Percentiles rank a stretch among this genome's conserved stretches.
These are phyloP conservation scores for Leptopilina drosophilae DNA, from an alignment of 2,888 invertebrate species.

Conservation along the genomic window DNA sequence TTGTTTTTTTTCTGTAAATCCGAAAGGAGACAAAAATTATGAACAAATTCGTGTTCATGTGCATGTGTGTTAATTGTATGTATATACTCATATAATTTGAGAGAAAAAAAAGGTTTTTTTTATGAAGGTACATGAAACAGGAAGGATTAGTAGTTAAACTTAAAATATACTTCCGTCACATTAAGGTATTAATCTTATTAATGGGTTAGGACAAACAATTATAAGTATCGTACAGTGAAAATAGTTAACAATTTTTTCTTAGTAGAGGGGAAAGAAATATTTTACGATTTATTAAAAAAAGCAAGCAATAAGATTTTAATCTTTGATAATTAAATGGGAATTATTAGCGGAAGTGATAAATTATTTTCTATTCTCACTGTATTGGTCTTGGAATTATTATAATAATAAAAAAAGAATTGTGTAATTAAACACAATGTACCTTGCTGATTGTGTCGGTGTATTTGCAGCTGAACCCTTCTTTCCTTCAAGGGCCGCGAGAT, in stretches of 20 bases:
- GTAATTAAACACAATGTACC: slow-evolving; percentile 78
- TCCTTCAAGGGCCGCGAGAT: slow-evolving; percentile 95
- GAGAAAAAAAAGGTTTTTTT: not conserved
- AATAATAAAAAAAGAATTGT: slow-evolving; percentile 44
- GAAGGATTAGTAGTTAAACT: slow-evolving; percentile 28
- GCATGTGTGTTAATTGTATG: slow-evolving; percentile 17
- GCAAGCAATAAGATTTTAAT: slow-evolving; percentile 24
- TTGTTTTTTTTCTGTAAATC: not conserved
- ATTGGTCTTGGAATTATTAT: slow-evolving; percentile 48
- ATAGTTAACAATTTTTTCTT: slow-evolving; percentile 40
- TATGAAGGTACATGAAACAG: slow-evolving; percentile 28
- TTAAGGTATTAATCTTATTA: slow-evolving; percentile 44
- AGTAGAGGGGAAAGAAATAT: not conserved
- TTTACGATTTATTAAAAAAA: slow-evolving; percentile 1
- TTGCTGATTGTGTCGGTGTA: slow-evolving; percentile 91
- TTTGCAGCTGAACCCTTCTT: slow-evolving; percentile 92
- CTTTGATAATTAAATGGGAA: not conserved
- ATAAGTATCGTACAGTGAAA: slow-evolving; percentile 45
- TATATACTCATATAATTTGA: slow-evolving; percentile 29
- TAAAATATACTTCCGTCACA: slow-evolving; percentile 36
- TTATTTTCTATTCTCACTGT: slow-evolving; percentile 48
- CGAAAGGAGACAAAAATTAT: not conserved
- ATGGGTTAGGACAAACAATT: slow-evolving; percentile 40
- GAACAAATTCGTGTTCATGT: not conserved
- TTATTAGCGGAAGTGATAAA: slow-evolving; percentile 8